Evolutionary conservation across 2,888 invertebrate species (phyloP).

Genomic region (Selenia dentaria): DNA sequence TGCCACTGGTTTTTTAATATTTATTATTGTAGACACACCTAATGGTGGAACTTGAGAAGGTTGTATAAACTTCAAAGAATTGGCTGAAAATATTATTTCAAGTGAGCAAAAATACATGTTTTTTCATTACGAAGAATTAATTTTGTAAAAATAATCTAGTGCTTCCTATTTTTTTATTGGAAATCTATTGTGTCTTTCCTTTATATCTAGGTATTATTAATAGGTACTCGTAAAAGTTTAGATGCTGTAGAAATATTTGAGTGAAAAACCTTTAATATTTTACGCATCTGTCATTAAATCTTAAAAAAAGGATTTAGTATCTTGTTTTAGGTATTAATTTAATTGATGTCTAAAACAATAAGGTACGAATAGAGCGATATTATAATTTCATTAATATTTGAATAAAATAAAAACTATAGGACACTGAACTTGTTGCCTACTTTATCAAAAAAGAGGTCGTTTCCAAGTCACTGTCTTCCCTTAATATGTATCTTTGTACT

Average conservation of each 20-base stretch:
- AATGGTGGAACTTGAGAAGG: background rate
- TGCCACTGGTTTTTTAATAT: background rate
- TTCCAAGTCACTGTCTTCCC: slow-evolving; percentile 10
- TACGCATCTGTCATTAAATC: too few relatives aligned
- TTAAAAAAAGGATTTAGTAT: too few relatives aligned
- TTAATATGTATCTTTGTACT: background rate
- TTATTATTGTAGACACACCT: background rate
- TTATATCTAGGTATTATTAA: too few relatives aligned
- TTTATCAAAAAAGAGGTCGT: background rate
- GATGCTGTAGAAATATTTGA: too few relatives aligned
- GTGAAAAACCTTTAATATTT: too few relatives aligned
- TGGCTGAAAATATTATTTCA: too few relatives aligned
- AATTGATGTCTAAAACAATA: background rate
- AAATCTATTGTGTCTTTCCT: slow-evolving; percentile 14
- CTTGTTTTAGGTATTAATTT: slow-evolving; percentile 3
- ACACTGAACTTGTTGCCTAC: background rate
- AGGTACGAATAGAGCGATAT: background rate
- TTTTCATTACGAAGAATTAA: too few relatives aligned
- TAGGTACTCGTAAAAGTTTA: too few relatives aligned
- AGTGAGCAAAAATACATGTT: too few relatives aligned
- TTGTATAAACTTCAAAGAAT: background rate
- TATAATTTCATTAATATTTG: too few relatives aligned
- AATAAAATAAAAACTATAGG: background rate
- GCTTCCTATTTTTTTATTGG: background rate
- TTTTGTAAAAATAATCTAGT: too few relatives aligned